Evolutionary conservation across 2,888 invertebrate species (phyloP), one percentile per base, ranked within the genome.

Genomic region (Morpho helenor): DNA sequence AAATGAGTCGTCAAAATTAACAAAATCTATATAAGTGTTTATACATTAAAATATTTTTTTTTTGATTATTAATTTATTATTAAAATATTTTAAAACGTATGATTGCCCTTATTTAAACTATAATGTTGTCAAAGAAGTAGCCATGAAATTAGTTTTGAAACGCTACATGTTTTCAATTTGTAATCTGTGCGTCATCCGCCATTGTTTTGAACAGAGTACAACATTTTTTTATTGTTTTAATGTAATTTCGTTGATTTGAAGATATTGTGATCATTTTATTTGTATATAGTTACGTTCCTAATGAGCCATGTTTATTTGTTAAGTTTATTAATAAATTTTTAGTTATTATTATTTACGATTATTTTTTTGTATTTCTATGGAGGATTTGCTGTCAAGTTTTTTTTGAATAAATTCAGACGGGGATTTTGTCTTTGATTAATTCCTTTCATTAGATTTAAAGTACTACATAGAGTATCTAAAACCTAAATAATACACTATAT

Each of bases 201-300:
- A 56, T 54, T 60, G 52, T 66, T 64, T 60, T 58, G 57, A 52
- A 60, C 49, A 56, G 65, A 69, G 69, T 70, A 69, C 69, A 70
- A 70, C 52, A 60, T 60, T 60, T 58, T n/a, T 16, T 65, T 64
- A 66, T 67, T 68, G 64, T 64, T 66, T 68, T 64, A 65, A 63
- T 64, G 66, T 66, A 59, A 60, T 66, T 68, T 64, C 62, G 66
- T 65, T 68, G 64, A 63, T 68, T 65, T 58, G 59, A 64, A 57
- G 58, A 56, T 64, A 65, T 62, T 66, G 71, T 72, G 71, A 71
- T 70, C 63, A 53, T 63, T 68, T 67, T 66, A 65, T 69, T 65
- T 71, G 71, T 70, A 69, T 58, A 70, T 70, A 71, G 67, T 68
- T 69, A 65, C 66, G 69, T 71, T 70, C 66, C 67, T 68, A 67